phyloP scores from a whole-genome alignment of 2,888 invertebrate genomes.

The Eupsilia transversa region DNA sequence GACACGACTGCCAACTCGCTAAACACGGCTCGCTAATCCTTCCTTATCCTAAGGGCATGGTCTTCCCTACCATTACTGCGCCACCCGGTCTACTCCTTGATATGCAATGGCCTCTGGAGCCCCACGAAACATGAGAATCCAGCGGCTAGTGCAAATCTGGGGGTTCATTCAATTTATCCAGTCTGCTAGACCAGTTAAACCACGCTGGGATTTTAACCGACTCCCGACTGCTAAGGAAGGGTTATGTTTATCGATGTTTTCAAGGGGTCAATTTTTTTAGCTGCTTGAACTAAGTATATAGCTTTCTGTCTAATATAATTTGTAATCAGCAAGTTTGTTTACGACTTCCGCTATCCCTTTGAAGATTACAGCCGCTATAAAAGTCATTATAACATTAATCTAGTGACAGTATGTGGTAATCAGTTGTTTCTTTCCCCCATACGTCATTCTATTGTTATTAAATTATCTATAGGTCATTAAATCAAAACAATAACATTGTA shows the following conservation, averaged over 20 bases:
- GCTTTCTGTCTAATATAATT: slow-evolving; percentile 12
- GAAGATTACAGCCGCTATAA: slow-evolving; percentile 1
- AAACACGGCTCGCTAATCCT: no score
- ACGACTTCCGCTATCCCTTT: slow-evolving; percentile 14
- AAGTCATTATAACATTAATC: slow-evolving; percentile 22
- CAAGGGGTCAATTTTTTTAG: background rate
- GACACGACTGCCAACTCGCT: no score
- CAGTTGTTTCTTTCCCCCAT: background rate
- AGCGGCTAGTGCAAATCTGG: no score
- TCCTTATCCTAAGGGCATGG: no score
- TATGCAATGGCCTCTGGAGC: no score
- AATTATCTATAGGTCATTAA: slow-evolving; percentile 46
- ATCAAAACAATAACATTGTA: slow-evolving; percentile 46
- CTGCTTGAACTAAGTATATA: slow-evolving; percentile 4
- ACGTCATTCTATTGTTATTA: slow-evolving; percentile 30
- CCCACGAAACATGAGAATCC: no score
- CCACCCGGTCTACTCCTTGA: no score
- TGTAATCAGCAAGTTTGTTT: slow-evolving; percentile 17
- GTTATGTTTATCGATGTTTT: background rate
- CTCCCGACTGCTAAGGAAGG: no score
- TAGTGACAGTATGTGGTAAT: background rate
- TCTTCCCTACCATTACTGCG: no score
- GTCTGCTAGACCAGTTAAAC: no score
- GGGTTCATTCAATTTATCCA: no score
- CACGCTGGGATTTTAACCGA: no score